Percentiles rank a stretch among this genome's conserved stretches.
These are phyloP conservation scores for Vulpes ferrilata DNA, from an alignment of 2,113 vertebrate genomes.

Conservation along the genomic window DNA sequence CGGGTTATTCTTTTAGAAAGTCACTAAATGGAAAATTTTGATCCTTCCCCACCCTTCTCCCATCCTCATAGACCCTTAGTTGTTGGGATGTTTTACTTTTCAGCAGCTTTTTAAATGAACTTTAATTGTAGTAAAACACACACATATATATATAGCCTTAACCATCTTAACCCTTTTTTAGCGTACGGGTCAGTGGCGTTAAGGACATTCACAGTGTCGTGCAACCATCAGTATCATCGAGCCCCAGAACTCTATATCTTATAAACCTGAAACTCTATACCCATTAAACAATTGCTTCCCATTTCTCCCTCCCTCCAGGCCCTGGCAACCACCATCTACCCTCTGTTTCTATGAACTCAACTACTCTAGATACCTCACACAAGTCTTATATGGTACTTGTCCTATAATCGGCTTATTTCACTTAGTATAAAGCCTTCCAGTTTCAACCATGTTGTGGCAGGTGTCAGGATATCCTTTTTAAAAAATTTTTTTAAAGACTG, in stretches of 20 bases:
- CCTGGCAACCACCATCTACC: background rate
- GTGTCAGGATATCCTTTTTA: background rate
- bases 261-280: background rate
- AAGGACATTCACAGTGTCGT: background rate
- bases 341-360: background rate
- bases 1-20: background rate
- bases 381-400: too few species aligned
- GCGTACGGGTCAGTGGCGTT: background rate
- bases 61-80: background rate
- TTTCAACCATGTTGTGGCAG: background rate
- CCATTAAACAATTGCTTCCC: background rate
- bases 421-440: background rate
- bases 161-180: background rate
- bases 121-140: too few species aligned
- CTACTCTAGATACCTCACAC: background rate
- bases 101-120: background rate
- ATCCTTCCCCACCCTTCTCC: rapidly evolving
- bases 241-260: background rate
- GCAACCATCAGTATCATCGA: background rate
- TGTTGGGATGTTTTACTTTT: background rate
- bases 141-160: background rate
- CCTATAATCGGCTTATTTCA: background rate
- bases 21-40: background rate
- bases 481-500: too few species aligned
- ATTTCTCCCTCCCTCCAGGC: background rate